Conservation (phyloP, 2,797 vertebrate genomes). For the Melanotaenia parkinsoni region DNA sequence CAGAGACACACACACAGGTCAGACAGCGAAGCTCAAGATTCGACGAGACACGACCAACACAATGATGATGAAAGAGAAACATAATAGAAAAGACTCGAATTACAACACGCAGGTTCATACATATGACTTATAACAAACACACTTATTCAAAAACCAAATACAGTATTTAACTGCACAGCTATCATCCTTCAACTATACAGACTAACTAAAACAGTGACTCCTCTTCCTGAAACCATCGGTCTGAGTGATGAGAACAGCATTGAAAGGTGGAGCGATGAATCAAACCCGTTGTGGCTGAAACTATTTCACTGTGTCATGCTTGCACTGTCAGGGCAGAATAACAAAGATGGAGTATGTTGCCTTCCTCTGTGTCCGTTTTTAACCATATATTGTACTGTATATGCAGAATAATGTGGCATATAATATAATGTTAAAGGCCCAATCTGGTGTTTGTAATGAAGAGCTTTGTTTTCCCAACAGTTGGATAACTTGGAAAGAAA, state of each 20-base stretch:
- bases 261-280: slow-evolving; percentile 3
- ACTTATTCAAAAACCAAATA: slow-evolving; percentile 29
- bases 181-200: not conserved
- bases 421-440: slow-evolving; percentile 48
- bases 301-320: slow-evolving; percentile 65
- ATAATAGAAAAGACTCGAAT: slow-evolving; percentile 19
- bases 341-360: slow-evolving; percentile 57
- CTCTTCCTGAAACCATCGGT: not conserved
- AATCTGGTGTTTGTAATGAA: slow-evolving; percentile 37
- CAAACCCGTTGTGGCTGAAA: slow-evolving; percentile 40
- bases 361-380: slow-evolving; percentile 56
- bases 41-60: slow-evolving; percentile 20
- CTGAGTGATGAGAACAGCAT: slow-evolving; percentile 15
- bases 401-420: slow-evolving; percentile 57
- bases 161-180: slow-evolving; percentile 6
- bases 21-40: slow-evolving; percentile 28
- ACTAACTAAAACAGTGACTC: slow-evolving; percentile 4
- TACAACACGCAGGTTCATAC: not conserved
- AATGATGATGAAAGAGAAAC: slow-evolving; percentile 37
- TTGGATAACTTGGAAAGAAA: not conserved
- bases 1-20: slow-evolving; percentile 76
- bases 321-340: slow-evolving; percentile 44
- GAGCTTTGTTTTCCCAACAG: not conserved
- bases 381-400: slow-evolving; percentile 47
- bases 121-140: not conserved